Evolutionary conservation across 1,140 invertebrate genomes (phyloP), one percentile per base, ranked within the genome.

Genomic region (Drosophila navojoa): DNA sequence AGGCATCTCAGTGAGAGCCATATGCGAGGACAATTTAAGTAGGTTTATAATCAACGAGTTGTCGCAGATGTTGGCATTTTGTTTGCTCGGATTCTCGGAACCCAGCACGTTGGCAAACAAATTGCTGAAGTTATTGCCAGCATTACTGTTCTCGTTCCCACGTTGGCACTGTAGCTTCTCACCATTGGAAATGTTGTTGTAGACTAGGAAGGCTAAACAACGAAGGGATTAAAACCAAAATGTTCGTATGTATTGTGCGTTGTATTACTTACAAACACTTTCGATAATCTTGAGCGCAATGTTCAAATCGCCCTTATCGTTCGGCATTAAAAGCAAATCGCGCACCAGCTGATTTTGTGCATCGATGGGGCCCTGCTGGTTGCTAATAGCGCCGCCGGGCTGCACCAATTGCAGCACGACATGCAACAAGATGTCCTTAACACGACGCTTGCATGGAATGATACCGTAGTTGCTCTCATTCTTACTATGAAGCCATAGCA

Each of bases 301-400:
- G 74, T 94, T 95, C 25, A 96, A 92, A 90, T 97, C 95, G 1
- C 95, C 94, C 67, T 95, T 94, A 13, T 93, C 92, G 81, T 95
- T 96, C 71, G 95, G 94, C 44, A 96, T 92, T 86, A 94, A 93
- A 0, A 95, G 85, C 29, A 96, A 90, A 25, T 95, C 94, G 13
- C 95, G 95, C 42, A 97, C 93, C 47, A 97, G 93, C 78, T 95
- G 95, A 81, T 94, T 95, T 87, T 97, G 96, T 1, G 96, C 96
- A 93, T 97, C 97, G 6, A 97, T 92, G 13, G 96, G 96, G n/a
- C 96, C 96, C 71, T 95, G 94, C 63, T 94, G 94, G 27, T 94
- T 93, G 25, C 94, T 94, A 16, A 97, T 94, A 5, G 96, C 94
- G 22, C 96, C 96, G 10, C 94, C 93, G 5, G 95, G 94, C 79